phyloP scores from a whole-genome alignment of 2,113 vertebrate species.

The Ptyas mucosa region DNA sequence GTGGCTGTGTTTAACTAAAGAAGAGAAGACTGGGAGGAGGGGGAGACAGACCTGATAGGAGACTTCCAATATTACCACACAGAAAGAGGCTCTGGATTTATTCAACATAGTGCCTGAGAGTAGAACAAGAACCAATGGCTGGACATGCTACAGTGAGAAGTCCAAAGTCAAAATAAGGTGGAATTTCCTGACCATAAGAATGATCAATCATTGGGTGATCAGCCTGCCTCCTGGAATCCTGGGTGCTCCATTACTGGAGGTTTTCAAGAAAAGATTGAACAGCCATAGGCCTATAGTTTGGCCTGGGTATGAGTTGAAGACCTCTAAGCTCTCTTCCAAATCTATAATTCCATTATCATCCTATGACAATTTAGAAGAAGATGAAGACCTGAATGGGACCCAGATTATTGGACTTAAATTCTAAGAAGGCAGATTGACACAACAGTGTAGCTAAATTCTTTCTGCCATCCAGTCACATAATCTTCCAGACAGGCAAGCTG shows the following conservation, averaged over 20 bases:
- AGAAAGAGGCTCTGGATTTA: not conserved
- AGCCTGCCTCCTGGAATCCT: not conserved
- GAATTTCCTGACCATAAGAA: not conserved
- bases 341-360: not conserved
- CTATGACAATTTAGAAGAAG: not conserved
- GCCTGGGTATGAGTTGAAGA: not conserved
- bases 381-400: not conserved
- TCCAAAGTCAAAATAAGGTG: not conserved
- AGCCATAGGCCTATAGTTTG: not conserved
- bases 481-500: not conserved
- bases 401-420: not conserved
- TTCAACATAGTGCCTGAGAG: not conserved
- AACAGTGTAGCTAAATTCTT: not conserved
- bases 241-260: not conserved
- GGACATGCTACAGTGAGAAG: not conserved
- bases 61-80: not conserved
- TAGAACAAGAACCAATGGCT: not conserved
- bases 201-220: not conserved
- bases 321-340: not conserved
- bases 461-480: not conserved
- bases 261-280: not conserved
- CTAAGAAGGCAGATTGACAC: not conserved
- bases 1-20: not conserved
- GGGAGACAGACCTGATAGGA: not conserved
- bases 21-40: not conserved